These are phyloP conservation scores for Agapornis roseicollis DNA, from an alignment of 2,113 vertebrate species.

Conservation along the genomic window DNA sequence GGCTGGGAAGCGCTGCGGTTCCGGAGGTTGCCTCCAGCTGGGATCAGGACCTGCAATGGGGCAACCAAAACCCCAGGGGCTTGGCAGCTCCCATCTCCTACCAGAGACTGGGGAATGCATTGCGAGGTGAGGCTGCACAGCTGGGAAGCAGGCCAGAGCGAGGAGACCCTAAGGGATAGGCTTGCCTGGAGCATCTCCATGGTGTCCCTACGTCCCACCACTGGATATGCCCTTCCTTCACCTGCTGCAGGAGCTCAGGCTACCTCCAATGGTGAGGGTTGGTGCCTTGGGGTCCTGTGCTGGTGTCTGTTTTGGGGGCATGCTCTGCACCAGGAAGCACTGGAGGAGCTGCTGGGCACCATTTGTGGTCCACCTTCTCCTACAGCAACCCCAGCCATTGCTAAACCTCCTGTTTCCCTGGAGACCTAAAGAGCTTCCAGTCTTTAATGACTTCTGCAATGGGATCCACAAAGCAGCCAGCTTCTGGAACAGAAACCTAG, in stretches of 20 bases:
- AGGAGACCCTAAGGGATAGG: background rate
- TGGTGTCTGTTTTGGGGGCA: background rate
- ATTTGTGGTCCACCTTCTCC: background rate
- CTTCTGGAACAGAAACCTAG: background rate
- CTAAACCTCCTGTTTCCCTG: background rate
- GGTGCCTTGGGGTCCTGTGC: background rate
- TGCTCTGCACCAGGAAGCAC: background rate
- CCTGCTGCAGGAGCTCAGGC: background rate
- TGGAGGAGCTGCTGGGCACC: background rate
- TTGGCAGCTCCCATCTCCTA: background rate
- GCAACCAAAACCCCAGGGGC: background rate
- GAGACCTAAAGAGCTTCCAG: background rate
- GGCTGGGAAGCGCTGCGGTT: constrained; percentile 31
- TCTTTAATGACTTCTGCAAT: background rate
- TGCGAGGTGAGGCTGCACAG: constrained; percentile 17
- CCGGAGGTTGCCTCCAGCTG: background rate
- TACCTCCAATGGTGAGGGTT: background rate
- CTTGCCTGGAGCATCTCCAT: background rate
- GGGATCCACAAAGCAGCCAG: background rate
- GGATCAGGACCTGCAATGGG: background rate
- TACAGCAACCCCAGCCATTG: background rate
- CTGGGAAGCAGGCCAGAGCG: constrained; percentile 20
- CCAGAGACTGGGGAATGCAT: background rate
- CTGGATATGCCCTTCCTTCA: background rate
- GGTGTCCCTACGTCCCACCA: background rate